phyloP scores from a whole-genome alignment of 2,113 vertebrate species.

The Oostethus manadensis region DNA sequence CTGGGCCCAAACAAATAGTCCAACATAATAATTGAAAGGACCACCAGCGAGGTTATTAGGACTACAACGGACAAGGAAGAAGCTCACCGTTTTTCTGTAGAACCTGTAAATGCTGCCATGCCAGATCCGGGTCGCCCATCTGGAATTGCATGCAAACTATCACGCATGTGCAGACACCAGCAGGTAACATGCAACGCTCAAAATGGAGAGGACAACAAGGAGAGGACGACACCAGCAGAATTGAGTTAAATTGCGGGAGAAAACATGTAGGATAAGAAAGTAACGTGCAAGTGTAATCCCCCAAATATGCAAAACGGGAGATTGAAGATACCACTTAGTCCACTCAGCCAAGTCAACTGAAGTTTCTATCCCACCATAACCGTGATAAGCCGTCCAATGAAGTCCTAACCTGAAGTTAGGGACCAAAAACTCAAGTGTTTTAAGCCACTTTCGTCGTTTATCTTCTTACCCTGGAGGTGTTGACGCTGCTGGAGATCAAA shows the following conservation, averaged over 20 bases:
- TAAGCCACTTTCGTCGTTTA: not conserved
- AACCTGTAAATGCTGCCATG: conserved; percentile 13
- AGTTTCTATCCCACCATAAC: not conserved
- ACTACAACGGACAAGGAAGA: not conserved
- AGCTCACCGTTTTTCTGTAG: conserved; percentile 45
- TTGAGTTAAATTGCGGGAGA: not conserved
- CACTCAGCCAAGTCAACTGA: not conserved
- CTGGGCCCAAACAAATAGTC: too few relatives aligned
- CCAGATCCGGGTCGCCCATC: conserved; percentile 46
- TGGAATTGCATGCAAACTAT: conserved; percentile 40
- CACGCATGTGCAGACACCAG: conserved; percentile 2
- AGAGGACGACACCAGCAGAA: not conserved
- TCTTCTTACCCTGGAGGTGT: conserved; percentile 40
- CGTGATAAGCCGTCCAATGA: not conserved
- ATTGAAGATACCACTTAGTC: not conserved
- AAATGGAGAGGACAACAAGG: not conserved
- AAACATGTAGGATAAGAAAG: conserved; percentile 4
- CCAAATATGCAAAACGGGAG: not conserved
- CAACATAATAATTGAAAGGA: too few relatives aligned
- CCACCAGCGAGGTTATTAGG: not conserved
- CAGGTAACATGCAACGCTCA: not conserved
- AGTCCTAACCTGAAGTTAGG: not conserved
- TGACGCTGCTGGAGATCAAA: not conserved
- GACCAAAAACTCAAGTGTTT: not conserved
- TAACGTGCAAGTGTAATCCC: too few relatives aligned